Evolutionary conservation across 2,113 vertebrate genomes (phyloP).

Genomic region (Mystacornis crossleyi): DNA sequence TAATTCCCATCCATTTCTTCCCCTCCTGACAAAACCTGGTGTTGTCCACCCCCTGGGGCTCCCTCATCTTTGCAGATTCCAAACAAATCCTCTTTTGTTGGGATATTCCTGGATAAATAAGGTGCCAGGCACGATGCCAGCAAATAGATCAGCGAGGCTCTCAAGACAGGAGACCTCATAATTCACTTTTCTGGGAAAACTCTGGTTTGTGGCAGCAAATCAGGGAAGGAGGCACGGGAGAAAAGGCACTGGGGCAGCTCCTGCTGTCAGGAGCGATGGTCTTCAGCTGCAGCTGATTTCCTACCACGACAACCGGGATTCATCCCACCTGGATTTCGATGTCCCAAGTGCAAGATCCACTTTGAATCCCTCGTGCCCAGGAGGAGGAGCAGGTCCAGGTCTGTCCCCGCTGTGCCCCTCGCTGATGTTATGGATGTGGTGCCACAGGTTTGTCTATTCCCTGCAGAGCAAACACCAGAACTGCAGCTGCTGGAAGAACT

Average conservation of each 20-base stretch:
- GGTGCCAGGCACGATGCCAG: neutral
- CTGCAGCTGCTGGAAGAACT: neutral
- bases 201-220: neutral
- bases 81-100: neutral
- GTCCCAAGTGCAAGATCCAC: accelerated
- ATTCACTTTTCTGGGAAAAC: neutral
- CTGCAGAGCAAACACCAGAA: neutral
- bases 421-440: neutral
- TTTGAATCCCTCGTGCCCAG: accelerated
- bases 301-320: accelerated
- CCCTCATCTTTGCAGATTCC: neutral
- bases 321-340: neutral
- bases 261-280: neutral
- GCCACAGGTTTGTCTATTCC: neutral
- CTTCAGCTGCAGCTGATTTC: neutral
- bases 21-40: neutral
- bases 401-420: neutral
- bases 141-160: neutral
- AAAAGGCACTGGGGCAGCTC: neutral
- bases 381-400: neutral
- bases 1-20: neutral
- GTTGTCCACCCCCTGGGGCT: neutral
- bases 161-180: neutral
- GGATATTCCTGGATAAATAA: neutral
- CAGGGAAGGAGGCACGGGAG: neutral